Evolutionary conservation across 1,140 invertebrate genomes (phyloP), one percentile per base, ranked within the genome.

Genomic region (Drosophila melanica): DNA sequence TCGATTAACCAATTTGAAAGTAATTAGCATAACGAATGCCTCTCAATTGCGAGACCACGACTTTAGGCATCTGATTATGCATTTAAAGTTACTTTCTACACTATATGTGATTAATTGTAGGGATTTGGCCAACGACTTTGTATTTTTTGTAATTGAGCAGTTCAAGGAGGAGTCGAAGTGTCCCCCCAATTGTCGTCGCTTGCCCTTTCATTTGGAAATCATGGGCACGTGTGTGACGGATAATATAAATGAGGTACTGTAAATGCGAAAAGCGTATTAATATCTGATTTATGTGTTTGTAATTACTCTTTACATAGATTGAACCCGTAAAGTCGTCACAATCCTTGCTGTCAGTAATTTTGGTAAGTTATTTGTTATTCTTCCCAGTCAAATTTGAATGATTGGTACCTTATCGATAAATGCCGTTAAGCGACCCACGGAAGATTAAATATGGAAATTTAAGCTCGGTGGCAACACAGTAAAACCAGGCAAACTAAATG

Each of bases 131-230:
- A 18, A 60, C 4, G 18, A 48, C 9, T 73, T 60, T 41, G 9
- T 73, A 7, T 35, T 55, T 1, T 60, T 60, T 33, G 3, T 59
- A 14, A 42, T 72, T 7, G 4, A 51, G 4, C 14, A 67, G 37
- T 16, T 73, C 0, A n/a, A 67, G 7, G 6, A 3, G 6, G 55
- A 73, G 9, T 20, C 41, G 1, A 2, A 12, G n/a, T 3, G 2
- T 7, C 4, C 6, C 4, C 0, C 6, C 0, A 47, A 30, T 14
- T 4, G 0, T 1, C 70, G 70, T 3, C 6, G 27, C 9, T 44
- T 73, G 1, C 70, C 70, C 3, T 73, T 73, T 16, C 14, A 16
- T 10, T 47, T 68, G 20, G 11, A 33, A 5, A 20, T 67, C 3
- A 10, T 7, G 10, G 35, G 10, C 5, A 67, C 63, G 7, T 7